Conservation (phyloP, 2,113 vertebrate species). For the Vicugna pacos region DNA sequence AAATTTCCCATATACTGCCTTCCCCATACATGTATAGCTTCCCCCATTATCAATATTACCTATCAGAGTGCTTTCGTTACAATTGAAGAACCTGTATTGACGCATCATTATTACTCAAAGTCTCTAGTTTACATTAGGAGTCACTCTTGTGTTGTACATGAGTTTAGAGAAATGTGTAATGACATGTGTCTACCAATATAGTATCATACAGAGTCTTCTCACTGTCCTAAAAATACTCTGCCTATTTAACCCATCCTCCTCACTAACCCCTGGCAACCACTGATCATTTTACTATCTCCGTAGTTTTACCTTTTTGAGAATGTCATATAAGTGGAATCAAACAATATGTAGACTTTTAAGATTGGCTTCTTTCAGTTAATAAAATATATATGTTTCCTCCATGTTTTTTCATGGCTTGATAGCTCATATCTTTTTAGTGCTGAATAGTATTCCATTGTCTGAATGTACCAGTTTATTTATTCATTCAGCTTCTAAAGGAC, state of each 20-base stretch:
- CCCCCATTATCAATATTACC: neutral
- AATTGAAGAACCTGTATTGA: neutral
- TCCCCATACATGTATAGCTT: neutral
- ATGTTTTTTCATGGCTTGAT: conserved; percentile 4
- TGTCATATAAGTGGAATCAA: neutral
- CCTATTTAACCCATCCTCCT: neutral
- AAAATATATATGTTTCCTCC: neutral
- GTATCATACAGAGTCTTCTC: neutral
- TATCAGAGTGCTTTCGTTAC: neutral
- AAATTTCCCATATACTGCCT: neutral
- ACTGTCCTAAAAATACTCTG: neutral
- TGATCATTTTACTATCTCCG: neutral
- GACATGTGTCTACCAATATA: neutral
- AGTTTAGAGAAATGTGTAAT: neutral
- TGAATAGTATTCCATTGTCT: neutral
- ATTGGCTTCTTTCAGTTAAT: neutral
- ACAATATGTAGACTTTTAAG: neutral
- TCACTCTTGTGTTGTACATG: neutral
- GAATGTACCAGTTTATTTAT: neutral
- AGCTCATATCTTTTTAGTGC: neutral
- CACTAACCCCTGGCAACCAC: neutral
- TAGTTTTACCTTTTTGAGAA: neutral
- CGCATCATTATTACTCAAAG: neutral
- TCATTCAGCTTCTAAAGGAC: neutral
- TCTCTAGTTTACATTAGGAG: neutral